These are phyloP conservation scores for Bactericera cockerelli DNA, from an alignment of 1,140 invertebrate species.

Conservation along the genomic window DNA sequence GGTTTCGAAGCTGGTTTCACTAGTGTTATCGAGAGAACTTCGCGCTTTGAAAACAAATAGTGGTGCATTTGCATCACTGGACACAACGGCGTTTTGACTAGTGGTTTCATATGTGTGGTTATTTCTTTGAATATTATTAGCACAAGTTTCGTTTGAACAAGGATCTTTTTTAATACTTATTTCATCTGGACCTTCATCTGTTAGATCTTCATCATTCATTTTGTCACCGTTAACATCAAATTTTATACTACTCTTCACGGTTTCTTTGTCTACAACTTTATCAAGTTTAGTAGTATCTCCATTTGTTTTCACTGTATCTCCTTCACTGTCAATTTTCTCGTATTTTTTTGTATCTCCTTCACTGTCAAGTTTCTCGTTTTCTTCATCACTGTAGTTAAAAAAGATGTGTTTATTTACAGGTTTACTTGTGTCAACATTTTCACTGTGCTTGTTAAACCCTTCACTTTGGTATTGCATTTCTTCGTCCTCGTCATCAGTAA, in stretches of 20 bases:
- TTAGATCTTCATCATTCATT: background rate
- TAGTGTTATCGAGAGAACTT: background rate
- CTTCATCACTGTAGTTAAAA: background rate
- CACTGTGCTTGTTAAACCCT: no score
- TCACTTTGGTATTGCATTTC: background rate
- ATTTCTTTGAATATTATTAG: no score
- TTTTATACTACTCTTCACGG: background rate
- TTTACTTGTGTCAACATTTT: no score
- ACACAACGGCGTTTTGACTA: background rate
- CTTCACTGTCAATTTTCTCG: background rate
- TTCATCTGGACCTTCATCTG: constrained; percentile 3
- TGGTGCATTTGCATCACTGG: background rate
- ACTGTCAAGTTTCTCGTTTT: no score
- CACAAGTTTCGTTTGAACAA: no score
- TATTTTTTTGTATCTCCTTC: background rate
- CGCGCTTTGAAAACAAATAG: background rate
- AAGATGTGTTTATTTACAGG: background rate
- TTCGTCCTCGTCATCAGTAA: background rate
- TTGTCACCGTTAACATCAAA: background rate
- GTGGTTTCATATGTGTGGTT: no score
- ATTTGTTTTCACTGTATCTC: background rate
- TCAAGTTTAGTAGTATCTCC: background rate
- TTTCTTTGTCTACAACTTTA: background rate
- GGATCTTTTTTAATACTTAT: background rate
- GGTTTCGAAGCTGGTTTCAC: background rate